A percentile compares a stretch with the other conserved stretches of the same genome.
These are phyloP conservation scores for Crotalus helleri DNA, from an alignment of 2,113 vertebrate species.

Conservation along the genomic window DNA sequence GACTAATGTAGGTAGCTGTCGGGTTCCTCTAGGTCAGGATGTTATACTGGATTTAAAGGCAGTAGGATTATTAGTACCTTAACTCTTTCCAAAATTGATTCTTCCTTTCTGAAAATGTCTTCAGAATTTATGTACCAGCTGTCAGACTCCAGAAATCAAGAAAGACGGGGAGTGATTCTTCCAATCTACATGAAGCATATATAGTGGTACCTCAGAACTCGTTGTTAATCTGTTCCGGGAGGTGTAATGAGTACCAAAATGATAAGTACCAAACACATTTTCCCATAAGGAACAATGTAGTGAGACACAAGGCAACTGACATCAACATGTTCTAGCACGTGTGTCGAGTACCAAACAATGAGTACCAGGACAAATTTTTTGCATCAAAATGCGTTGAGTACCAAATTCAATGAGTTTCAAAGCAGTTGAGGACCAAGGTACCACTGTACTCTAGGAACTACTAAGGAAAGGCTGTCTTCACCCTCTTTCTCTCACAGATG, in stretches of 20 bases:
- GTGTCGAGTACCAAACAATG: neutral
- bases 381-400: neutral
- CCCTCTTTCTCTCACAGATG: neutral
- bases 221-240: neutral
- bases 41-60: conserved; percentile 19
- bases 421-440: neutral
- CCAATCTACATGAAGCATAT: neutral
- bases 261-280: neutral
- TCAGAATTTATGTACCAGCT: neutral
- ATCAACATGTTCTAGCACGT: neutral
- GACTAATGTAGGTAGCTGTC: conserved; percentile 21
- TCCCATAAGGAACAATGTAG: neutral
- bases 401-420: neutral
- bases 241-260: neutral
- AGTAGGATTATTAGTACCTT: neutral
- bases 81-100: neutral
- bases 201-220: neutral
- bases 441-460: neutral
- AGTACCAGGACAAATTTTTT: no score
- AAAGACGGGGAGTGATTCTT: neutral
- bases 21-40: conserved; percentile 25
- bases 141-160: neutral
- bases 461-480: neutral
- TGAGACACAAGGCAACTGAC: neutral
- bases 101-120: neutral